Evolutionary conservation across 1,140 invertebrate genomes (phyloP), one percentile per base, ranked within the genome.

Genomic region (Prorops nasuta): DNA sequence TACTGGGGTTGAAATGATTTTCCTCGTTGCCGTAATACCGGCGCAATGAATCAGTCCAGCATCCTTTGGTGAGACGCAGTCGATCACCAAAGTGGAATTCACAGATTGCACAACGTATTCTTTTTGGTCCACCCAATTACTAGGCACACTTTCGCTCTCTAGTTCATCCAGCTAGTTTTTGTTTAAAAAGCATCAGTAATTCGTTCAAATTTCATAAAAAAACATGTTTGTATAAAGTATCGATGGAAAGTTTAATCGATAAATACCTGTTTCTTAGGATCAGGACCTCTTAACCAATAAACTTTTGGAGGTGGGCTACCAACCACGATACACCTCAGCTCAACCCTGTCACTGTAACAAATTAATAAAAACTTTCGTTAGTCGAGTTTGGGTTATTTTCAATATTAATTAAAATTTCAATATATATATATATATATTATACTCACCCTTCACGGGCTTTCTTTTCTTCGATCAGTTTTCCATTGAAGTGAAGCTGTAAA

Each of bases 11-110:
- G 80, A 71, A 12, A 66, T 77, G 8, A 80, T 73, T 10, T 81
- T 79, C 52, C 84, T 80, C 8, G 78, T 66, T 1, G 83, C 84
- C 17, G 84, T 76, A n/a, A 79, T 77, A 1, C 86, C 89, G 1
- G 88, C 80, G 61, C 91, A 94, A 9, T 85, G 87, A 68, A 87
- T 91, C 4, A 77, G 70, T 17, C 82, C 84, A 49, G 80, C 72
- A 51, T 86, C 82, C 2, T 79, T 74, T 12, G 80, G 77, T 12
- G 77, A 64, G 2, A 84, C 72, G 46, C 84, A 83, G 43, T 83
- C 81, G 41, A 90, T 72, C 9, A 87, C 81, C 17, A 91, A 79
- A 36, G 85, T 83, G 0, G 88, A 87, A 3, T 77, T 72, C 1
- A 86, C 78, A 4, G 24, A 28, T 14, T 81, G 80, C 1, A 81